Conservation (phyloP, 1,140 invertebrate species). For the Eupristina koningsbergeri region DNA sequence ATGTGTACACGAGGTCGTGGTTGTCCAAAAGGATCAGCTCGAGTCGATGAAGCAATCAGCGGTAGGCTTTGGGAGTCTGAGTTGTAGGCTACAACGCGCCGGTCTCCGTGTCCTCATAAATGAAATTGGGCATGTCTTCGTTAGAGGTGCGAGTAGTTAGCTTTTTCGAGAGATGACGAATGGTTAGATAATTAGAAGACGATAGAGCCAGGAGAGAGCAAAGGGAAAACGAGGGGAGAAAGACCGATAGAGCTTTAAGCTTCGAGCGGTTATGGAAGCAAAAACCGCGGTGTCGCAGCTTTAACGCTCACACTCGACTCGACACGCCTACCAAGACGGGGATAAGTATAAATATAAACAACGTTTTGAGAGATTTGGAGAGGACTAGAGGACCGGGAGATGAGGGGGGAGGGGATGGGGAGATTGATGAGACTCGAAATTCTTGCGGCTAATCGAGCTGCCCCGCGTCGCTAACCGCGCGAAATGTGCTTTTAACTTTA, state of each 20-base stretch:
- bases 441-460: constrained; percentile 58
- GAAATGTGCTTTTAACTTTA: constrained; percentile 19
- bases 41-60: constrained; percentile 42
- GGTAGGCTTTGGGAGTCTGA: background rate
- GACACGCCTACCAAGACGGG: constrained; percentile 39
- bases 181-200: constrained; percentile 66
- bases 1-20: background rate
- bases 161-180: constrained; percentile 61
- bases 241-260: constrained; percentile 32
- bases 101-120: background rate
- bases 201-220: constrained; percentile 50
- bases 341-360: constrained; percentile 67
- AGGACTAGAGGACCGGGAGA: too few species aligned
- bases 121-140: constrained; percentile 34
- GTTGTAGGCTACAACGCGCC: too few species aligned
- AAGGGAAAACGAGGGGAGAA: background rate
- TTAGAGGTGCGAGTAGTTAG: constrained; percentile 32
- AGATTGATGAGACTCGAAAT: constrained; percentile 63
- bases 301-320: background rate
- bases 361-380: constrained; percentile 37
- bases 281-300: background rate
- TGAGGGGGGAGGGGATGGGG: constrained; percentile 52
- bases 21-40: background rate
- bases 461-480: constrained; percentile 7
- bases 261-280: background rate